phyloP scores from a whole-genome alignment of 2,888 invertebrate genomes.

The Podabrus alpinus region DNA sequence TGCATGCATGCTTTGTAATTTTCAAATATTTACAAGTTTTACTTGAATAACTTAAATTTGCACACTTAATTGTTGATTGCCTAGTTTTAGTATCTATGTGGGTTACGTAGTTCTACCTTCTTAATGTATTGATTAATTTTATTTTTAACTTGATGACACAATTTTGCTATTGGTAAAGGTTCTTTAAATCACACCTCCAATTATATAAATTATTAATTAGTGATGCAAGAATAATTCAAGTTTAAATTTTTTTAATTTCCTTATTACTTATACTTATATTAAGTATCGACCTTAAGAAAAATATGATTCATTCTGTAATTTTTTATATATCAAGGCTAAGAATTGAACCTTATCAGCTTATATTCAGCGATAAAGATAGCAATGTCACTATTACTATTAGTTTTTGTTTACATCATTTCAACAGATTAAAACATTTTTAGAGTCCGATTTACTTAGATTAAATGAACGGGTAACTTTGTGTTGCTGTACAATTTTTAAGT shows the following conservation, averaged over 20 bases:
- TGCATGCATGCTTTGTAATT: conserved; percentile 48
- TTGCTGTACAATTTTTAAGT: too few species aligned
- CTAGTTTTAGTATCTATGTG: neutral
- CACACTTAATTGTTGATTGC: neutral
- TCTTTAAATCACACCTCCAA: neutral
- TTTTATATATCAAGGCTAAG: too few species aligned
- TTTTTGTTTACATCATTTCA: too few species aligned
- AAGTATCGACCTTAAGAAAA: neutral
- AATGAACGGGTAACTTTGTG: too few species aligned
- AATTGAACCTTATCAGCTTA: too few species aligned
- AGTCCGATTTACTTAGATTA: too few species aligned
- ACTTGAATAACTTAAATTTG: neutral
- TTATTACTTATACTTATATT: neutral
- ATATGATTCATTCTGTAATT: too few species aligned
- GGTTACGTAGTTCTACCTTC: neutral
- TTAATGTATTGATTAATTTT: neutral
- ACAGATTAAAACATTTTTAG: too few species aligned
- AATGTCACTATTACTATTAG: too few species aligned
- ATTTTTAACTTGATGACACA: neutral
- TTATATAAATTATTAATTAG: neutral
- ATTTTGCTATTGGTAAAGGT: neutral
- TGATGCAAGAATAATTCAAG: neutral
- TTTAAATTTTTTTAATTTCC: neutral
- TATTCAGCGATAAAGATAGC: neutral
- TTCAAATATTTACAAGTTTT: neutral